A percentile compares a stretch with the other conserved stretches of the same genome.
These are phyloP conservation scores for Apocrypta bakeri DNA, from an alignment of 1,140 invertebrate genomes.

Conservation along the genomic window DNA sequence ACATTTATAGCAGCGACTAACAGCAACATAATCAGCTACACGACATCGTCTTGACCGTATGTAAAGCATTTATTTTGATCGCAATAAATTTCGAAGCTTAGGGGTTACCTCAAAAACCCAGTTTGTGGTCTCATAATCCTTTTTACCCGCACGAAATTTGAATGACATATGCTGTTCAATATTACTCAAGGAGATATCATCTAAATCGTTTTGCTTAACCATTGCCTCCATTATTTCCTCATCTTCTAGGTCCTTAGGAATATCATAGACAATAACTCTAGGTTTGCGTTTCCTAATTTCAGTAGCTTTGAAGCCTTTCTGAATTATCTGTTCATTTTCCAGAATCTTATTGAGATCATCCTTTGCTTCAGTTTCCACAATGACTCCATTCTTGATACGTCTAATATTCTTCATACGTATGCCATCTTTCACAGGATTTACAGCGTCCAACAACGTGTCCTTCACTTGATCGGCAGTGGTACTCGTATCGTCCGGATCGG, in stretches of 20 bases:
- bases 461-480: neutral
- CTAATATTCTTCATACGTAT: neutral
- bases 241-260: constrained; percentile 8
- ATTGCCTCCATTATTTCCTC: neutral
- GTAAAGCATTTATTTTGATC: neutral
- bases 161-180: neutral
- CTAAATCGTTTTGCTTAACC: neutral
- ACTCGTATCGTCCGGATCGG: neutral
- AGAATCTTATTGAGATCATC: constrained; percentile 23
- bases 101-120: constrained; percentile 18
- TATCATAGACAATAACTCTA: constrained; percentile 45
- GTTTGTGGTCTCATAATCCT: neutral
- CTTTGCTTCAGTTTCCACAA: constrained; percentile 18
- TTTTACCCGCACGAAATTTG: neutral
- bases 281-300: neutral
- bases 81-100: neutral
- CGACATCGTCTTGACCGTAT: neutral
- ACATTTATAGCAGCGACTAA: no score
- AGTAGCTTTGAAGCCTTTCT: neutral
- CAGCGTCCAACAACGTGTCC: neutral
- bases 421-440: constrained; percentile 1
- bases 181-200: no score
- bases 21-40: no score
- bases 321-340: neutral
- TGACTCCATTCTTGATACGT: neutral